Conservation (phyloP, 2,797 vertebrate genomes). For the Urocyon cinereoargenteus region DNA sequence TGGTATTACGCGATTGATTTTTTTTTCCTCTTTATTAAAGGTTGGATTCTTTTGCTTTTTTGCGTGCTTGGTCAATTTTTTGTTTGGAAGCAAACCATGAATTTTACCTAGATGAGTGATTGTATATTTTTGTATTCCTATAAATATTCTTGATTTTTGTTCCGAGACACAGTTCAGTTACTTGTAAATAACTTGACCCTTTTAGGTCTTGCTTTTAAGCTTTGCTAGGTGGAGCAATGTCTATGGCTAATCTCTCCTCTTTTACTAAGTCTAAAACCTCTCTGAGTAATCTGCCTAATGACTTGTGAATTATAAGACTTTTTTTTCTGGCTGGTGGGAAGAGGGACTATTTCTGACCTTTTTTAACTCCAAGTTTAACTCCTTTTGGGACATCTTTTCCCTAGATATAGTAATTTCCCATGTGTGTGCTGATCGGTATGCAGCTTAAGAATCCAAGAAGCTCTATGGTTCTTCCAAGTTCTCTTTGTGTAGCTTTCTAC, state of each 20-base stretch:
- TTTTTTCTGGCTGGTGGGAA: neutral
- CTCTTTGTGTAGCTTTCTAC: neutral
- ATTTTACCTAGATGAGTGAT: neutral
- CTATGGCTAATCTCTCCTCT: neutral
- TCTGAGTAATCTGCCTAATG: neutral
- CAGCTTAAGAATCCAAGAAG: neutral
- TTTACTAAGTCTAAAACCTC: neutral
- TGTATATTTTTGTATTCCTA: conserved; percentile 16
- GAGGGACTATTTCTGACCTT: neutral
- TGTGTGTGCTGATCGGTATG: neutral
- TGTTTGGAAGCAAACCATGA: neutral
- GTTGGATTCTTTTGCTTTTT: neutral
- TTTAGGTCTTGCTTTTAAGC: conserved; percentile 18
- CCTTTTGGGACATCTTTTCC: neutral
- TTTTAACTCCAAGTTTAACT: neutral
- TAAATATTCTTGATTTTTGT: conserved; percentile 46
- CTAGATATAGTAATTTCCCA: neutral
- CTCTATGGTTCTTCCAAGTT: neutral
- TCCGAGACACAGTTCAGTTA: conserved; percentile 13
- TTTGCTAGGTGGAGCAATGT: neutral
- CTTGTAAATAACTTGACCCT: neutral
- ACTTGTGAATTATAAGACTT: neutral
- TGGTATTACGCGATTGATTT: neutral
- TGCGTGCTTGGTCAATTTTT: neutral
- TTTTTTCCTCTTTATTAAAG: neutral